Conservation (phyloP, 2,888 invertebrate genomes). For the Stomorhina lunata region DNA sequence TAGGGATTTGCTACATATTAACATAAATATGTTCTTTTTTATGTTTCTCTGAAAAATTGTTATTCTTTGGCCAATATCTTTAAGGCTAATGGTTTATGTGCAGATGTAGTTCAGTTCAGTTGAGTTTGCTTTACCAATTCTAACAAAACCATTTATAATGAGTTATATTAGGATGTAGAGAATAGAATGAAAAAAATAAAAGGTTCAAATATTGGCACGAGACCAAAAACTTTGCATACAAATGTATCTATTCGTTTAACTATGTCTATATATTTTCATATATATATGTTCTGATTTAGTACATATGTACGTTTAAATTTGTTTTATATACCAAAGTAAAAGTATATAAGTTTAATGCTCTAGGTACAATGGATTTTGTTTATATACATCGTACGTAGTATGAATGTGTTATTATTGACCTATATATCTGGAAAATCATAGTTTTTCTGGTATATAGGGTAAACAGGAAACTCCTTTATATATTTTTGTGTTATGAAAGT, state of each 20-base stretch:
- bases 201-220: conserved; percentile 53
- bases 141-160: background rate
- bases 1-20: background rate
- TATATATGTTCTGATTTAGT: no score
- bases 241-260: background rate
- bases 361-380: background rate
- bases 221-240: conserved; percentile 44
- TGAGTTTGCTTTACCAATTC: background rate
- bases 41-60: background rate
- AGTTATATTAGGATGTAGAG: conserved; percentile 3
- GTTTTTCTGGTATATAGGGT: background rate
- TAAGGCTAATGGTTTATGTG: background rate
- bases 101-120: background rate
- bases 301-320: no score
- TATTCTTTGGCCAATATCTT: background rate
- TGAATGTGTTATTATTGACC: conserved; percentile 36
- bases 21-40: background rate
- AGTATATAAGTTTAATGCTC: background rate
- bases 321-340: conserved; percentile 25
- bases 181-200: background rate
- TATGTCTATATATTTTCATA: background rate
- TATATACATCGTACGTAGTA: background rate
- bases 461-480: conserved; percentile 44
- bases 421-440: conserved; percentile 37
- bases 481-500: background rate